Base-by-base conservation (phyloP, 1,140 invertebrate species). In the Procambarus virginalis region DNA sequence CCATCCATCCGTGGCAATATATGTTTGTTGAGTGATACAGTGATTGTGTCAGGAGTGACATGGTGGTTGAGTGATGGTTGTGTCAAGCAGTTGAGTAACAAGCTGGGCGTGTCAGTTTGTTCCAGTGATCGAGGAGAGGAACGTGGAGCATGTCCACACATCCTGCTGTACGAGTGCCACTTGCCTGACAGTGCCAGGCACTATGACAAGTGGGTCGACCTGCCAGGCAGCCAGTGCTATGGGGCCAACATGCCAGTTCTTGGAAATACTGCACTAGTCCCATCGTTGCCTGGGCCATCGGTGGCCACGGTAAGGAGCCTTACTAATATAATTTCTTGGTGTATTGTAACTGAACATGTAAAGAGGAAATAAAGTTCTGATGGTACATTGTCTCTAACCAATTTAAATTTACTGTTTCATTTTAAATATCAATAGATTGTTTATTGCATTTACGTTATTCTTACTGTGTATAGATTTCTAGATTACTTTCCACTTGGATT, bases 101-200 rank as follows among this genome's bases (percentile, higher is more conserved):
- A 34, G 34, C 34, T 34, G 34, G 34, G 34, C 20, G n/a, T 73
- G 22, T 34, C 84, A 85, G 84, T 85, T 76, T 60, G 73, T 77
- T 22, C 84, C 84, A 14, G 14, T 85, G 70, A 55, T 77, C 34
- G 20, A 75, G 70, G 49, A 85, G 10, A 64, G 58, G 34, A 85
- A 76, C 73, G 10, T 85, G n/a, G 49, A 51, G 34, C 51, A 85
- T 17, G n/a, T 85, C 12, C 84, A 77, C 84, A 85, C 55, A 77
- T 77, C 45, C 49, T 77, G 6, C 49, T 85, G n/a, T 85, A 85
- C 73, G 84, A 46, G 55, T 85, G 84, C 20, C 49, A 77, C 48
- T 8, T 85, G 10, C 22, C 70, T 6, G 84, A 85, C 0, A 58
- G 73, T 12, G n/a, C 45, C 1, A 14, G 48, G 8, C 55, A 77